These are phyloP conservation scores for Phaetusa simplex DNA, from an alignment of 2,113 vertebrate genomes.

Conservation along the genomic window DNA sequence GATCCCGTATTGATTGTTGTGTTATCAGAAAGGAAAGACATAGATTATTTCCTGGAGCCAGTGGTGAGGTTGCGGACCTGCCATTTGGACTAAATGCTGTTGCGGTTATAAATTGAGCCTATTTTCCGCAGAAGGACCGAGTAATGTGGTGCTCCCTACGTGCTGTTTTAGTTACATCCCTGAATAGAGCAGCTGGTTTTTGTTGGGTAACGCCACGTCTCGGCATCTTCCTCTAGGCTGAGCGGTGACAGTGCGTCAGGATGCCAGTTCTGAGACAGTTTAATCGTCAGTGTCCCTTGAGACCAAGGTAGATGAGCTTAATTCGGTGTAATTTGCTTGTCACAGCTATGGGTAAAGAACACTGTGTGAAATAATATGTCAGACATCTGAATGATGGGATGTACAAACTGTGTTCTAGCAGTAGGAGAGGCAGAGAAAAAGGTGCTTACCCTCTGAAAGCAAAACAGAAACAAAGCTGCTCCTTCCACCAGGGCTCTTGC, in stretches of 20 bases:
- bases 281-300: not conserved
- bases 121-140: not conserved
- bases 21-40: not conserved
- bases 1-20: not conserved
- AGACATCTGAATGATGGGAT: not conserved
- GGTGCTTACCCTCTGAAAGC: not conserved
- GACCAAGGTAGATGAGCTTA: constrained; percentile 17
- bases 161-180: not conserved
- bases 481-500: not conserved
- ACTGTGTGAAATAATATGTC: not conserved
- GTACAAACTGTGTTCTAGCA: not conserved
- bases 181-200: not conserved
- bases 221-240: not conserved
- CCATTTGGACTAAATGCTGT: not conserved
- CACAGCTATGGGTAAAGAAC: constrained; percentile 7
- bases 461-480: not conserved
- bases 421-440: not conserved
- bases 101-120: not conserved
- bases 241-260: not conserved
- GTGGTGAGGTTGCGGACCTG: not conserved
- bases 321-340: constrained; percentile 46
- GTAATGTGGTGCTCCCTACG: not conserved
- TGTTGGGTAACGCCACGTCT: not conserved
- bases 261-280: not conserved
- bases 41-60: not conserved